phyloP scores from a whole-genome alignment of 2,113 vertebrate species.

The Sorex araneus region DNA sequence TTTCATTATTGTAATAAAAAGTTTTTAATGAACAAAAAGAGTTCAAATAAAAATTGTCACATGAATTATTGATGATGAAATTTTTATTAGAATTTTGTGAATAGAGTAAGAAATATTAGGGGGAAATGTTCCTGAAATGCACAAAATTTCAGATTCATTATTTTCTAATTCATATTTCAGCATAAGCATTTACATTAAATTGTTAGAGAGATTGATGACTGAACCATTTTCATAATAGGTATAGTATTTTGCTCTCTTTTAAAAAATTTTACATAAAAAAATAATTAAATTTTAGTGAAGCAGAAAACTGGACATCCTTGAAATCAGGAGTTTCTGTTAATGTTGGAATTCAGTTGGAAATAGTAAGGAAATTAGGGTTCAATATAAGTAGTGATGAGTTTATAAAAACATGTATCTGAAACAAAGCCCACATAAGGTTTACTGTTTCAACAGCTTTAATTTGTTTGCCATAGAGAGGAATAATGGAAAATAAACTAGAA shows the following conservation, averaged over 20 bases:
- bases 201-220: too few species aligned
- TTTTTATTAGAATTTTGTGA: not conserved
- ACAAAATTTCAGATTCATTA: not conserved
- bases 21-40: not conserved
- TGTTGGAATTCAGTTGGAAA: not conserved
- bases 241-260: not conserved
- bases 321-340: not conserved
- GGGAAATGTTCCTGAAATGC: not conserved
- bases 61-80: not conserved
- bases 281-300: not conserved
- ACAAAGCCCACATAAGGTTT: not conserved
- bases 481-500: not conserved
- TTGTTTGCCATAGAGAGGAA: not conserved
- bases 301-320: fast-evolving
- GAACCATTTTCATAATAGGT: not conserved
- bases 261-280: not conserved
- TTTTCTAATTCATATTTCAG: not conserved
- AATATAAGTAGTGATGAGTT: not conserved
- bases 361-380: not conserved
- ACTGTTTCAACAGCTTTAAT: not conserved
- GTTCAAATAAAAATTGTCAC: not conserved
- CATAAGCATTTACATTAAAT: too few species aligned
- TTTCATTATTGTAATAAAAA: too few species aligned
- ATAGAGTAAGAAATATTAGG: not conserved
- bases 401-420: not conserved